Base-by-base conservation (phyloP, 1,140 invertebrate genomes). In the Bombus impatiens region DNA sequence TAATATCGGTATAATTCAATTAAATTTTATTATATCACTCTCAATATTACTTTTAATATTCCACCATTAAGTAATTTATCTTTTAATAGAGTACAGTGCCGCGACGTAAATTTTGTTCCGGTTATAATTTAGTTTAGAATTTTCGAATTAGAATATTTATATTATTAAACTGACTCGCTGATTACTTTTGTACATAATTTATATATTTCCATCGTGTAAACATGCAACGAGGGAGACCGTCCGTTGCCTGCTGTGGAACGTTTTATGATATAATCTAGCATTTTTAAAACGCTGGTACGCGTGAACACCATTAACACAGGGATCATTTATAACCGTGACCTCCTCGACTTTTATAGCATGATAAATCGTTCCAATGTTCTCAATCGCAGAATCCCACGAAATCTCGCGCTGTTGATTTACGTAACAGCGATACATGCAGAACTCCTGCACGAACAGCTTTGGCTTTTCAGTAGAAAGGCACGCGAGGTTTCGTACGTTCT, bases 291-390 rank as follows among this genome's bases (percentile, higher is more conserved):
- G 22, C 18, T 53, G 25, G 53, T 47, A 44, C 13, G 42, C 18
- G 42, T n/a, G 72, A 28, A 13, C 32, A 72, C 18, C 22, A n/a
- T 32, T 28, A n/a, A 22, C 9, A 25, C 9, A 32, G 32, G 28
- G 47, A 76, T n/a, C 74, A 72, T 72, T 74, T 71, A 22, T 74
- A 71, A 81, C 35, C 4, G 18, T 37, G 32, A 42, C 28, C 35
- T 47, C 18, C 25, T 47, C 6, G 53, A 15, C 74, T 28, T 82
- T 75, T 74, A 75, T 62, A n/a, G 70, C 10, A 37, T 42, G 28
- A 59, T 53, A 74, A 13, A 72, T 82, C 53, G 68, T 22, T 25
- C 40, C 32, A 40, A 82, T 59, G 28, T 47, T 53, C 35, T 35
- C 74, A 44, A 42, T 68, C 40, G 37, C 25, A 25, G 25, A 37